These are phyloP conservation scores for Lepetodrilus schrolli DNA, from an alignment of 2,888 invertebrate species.

Conservation along the genomic window DNA sequence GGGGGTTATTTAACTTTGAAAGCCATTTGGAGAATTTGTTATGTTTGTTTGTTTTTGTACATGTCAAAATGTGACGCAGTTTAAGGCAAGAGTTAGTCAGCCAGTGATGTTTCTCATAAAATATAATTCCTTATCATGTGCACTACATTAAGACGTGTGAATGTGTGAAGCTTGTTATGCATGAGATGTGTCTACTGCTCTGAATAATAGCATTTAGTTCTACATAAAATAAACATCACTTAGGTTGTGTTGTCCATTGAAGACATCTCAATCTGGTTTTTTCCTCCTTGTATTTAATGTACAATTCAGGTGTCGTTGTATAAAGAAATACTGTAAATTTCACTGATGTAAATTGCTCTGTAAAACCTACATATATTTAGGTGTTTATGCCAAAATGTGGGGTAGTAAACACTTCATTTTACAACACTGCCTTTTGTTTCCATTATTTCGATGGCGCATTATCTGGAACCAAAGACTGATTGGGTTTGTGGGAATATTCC, in stretches of 20 bases:
- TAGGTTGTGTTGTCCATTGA: neutral
- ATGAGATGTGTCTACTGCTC: neutral
- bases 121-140: neutral
- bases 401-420: slow-evolving; percentile 21
- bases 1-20: neutral
- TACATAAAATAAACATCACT: too few species aligned
- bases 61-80: neutral
- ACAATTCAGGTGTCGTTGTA: neutral
- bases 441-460: too few species aligned
- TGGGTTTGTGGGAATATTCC: neutral
- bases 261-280: neutral
- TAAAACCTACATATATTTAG: slow-evolving; percentile 5
- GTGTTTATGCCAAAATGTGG: neutral
- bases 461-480: neutral
- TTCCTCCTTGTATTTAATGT: slow-evolving; percentile 11
- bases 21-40: slow-evolving; percentile 1
- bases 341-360: slow-evolving; percentile 23
- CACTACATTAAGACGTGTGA: neutral
- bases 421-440: neutral
- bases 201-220: neutral
- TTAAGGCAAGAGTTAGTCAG: neutral
- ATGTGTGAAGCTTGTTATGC: neutral
- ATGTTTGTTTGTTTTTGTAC: slow-evolving; percentile 4
- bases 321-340: slow-evolving; percentile 14
- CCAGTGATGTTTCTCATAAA: neutral